Conservation (phyloP, 92 coral and sea anemone genomes). For the Phenganax marumi region DNA sequence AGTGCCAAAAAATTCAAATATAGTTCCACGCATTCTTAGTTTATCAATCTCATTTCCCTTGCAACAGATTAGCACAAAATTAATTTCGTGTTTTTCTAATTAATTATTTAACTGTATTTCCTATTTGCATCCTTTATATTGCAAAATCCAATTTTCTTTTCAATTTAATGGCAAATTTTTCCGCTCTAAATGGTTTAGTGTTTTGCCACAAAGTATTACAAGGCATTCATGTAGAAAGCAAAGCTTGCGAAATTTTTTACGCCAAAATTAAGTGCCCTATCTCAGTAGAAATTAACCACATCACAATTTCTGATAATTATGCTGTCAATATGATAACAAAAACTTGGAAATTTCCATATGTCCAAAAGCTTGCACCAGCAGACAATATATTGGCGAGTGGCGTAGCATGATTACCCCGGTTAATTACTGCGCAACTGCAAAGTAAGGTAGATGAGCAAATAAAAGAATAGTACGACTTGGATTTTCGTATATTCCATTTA, state of each 20-base stretch:
- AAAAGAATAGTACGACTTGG: too few species aligned
- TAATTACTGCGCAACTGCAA: too few species aligned
- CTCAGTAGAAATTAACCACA: background rate
- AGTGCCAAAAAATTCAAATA: constrained; percentile 8
- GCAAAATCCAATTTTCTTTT: constrained; percentile 2
- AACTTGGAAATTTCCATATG: background rate
- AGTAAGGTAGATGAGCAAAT: too few species aligned
- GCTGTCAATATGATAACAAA: background rate
- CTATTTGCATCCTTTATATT: background rate
- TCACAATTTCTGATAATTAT: background rate
- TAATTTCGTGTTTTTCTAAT: constrained; percentile 3
- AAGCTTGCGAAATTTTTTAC: background rate
- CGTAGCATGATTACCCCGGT: too few species aligned
- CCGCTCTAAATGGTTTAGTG: background rate
- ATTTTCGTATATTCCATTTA: too few species aligned
- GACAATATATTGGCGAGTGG: too few species aligned
- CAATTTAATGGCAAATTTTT: background rate
- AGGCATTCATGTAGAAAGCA: background rate
- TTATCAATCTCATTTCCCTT: background rate
- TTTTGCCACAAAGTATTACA: too few species aligned
- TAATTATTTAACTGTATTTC: constrained; percentile 16
- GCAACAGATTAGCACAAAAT: background rate
- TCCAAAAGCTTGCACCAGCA: too few species aligned
- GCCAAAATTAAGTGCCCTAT: background rate
- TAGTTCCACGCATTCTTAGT: background rate